Evolutionary conservation across 2,888 invertebrate genomes (phyloP), one percentile per base, ranked within the genome.

Genomic region (Eretmocerus hayati): DNA sequence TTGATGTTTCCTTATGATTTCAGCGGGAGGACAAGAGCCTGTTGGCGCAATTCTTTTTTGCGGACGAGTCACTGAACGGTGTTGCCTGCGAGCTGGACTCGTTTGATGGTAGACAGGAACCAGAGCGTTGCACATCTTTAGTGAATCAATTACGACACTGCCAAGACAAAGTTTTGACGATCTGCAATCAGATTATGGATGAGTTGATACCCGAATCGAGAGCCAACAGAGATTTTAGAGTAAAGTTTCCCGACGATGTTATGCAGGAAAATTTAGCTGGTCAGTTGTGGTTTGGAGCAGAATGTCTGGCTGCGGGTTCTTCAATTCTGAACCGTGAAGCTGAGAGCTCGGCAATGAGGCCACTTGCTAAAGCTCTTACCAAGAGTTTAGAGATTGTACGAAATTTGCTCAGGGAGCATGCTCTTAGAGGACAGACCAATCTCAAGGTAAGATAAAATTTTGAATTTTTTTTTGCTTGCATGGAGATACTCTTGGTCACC

Each of bases 271-370:
- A 94, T 74, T 77, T 99, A 53, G 94, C 96, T 32, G 97, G 97
- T 0, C 97, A 99, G 74, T 79, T 99, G 37, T 99, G 99, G 99
- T 99, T 99, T 74, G 97, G 97, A 16, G 97, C 97, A 49, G 99
- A 99, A 87, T 99, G 97, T 70, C 77, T 99, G 59, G 95, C 97
- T 21, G 97, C 97, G 22, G 97, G 97, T 35, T 96, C 96, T 1
- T 95, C 94, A 45, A 99, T 99, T 59, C 87, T 99, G 85, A 95
- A 97, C 71, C 83, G 95, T 46, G 97, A 97, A 72, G 80, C 85
- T 45, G 97, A 99, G 72, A 94, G 94, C 65, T 90, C 91, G 41
- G 86, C 87, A 31, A 96, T 99, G 90, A 85, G 97, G 26, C 97
- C 97, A 0, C 73, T 99, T 52, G 97, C 97, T 16, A 91, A 91